Base-by-base conservation (phyloP, 2,888 invertebrate genomes). In the Rotaria sp. region DNA sequence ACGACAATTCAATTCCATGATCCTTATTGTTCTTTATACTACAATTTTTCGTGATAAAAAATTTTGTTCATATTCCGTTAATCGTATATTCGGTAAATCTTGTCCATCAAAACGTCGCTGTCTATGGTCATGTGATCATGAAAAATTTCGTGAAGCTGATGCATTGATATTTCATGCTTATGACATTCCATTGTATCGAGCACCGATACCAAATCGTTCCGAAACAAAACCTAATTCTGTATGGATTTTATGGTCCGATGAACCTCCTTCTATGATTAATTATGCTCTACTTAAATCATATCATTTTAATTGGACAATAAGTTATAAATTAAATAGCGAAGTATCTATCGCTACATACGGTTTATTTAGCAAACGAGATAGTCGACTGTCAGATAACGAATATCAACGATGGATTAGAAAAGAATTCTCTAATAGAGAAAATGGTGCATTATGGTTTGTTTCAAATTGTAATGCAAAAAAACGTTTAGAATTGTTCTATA, bases 321-420 rank as follows among this genome's bases (percentile, higher is more conserved):
- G 80, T n/a, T 80, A 80, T 80, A 80, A 80, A 80, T 80, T 80
- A 45, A 21, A 80, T 80, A 80, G 80, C 45, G 80, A 80, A 80
- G 13, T 80, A 13, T 80, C 80, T 13, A 80, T 80, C n/a, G 80
- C 38, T 0, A 38, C 45, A 0, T 80, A 80, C n/a, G 80, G 80
- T 45, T 41, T 80, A 80, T 80, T 45, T 80, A 80, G 45, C 45
- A 67, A 35, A 67, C 67, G 67, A 67, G 21, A 18, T 15, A 8
- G 38, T 18, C 11, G 26, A 45, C 8, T 45, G 26, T 38, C 30
- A 35, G 7, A 67, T 67, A 11, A 41, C 2, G n/a, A 45, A 26
- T 41, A 45, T 45, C 41, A 80, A 3, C 26, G n/a, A 26, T 80
- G 41, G 80, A 80, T 80, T n/a, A 13, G n/a, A n/a, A 45, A 80